Base-by-base conservation (phyloP, 2,888 invertebrate genomes). In the Cataglyphis albicans region DNA sequence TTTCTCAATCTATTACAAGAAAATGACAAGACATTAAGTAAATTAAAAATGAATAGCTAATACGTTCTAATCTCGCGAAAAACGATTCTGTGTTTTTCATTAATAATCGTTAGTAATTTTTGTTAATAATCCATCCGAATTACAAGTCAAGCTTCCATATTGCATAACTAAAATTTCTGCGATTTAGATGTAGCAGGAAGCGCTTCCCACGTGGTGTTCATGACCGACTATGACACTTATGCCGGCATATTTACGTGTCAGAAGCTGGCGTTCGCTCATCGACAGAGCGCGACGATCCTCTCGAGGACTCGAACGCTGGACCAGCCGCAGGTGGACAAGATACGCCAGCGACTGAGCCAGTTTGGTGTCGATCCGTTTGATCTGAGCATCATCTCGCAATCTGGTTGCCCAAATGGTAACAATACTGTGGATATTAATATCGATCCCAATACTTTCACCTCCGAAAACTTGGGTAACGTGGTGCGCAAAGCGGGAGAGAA, bases 171-270 rank as follows among this genome's bases (percentile, higher is more conserved):
- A 72, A 38, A 75, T 76, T 81, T 25, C 38, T 80, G 44, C 21
- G 25, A 21, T 61, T 21, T 48, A 97, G 97, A 96, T 93, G 96
- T 97, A 25, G 97, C 97, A 0, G 98, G 98, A 0, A 96, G 96
- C 74, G 97, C 97, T 0, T 96, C 96, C 72, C 98, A 97, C 94
- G 96, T 97, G 0, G 95, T 98, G 0, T 95, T 98, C 90, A 95
- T 96, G 89, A 97, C 98, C 0, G 98, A 98, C 92, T 98, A 98
- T 92, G 95, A 95, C 0, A 96, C 95, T 0, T 98, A 97, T 92
- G 98, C 97, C 0, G 97, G 96, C 0, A 95, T 98, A 72, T 98
- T 97, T 94, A 97, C 97, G 0, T 98, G 98, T 91, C 98, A 98
- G 94, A 97, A 96, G 91, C 92, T 98, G 18, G 96, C 96, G 0